Conservation (phyloP, 2,113 vertebrate species). For the Gadus chalcogrammus region DNA sequence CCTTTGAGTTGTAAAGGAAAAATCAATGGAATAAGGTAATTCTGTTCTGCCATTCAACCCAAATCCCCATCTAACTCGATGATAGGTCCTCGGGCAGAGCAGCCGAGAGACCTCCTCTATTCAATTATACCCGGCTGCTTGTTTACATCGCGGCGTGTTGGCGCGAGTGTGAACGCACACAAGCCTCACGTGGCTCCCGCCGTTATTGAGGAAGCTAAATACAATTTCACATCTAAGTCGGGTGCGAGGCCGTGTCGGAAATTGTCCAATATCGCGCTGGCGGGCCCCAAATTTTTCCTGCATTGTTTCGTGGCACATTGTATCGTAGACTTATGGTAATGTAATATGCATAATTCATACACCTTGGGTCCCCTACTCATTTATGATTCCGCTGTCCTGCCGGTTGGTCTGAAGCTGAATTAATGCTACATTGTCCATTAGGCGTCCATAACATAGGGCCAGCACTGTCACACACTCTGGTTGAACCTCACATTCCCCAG, state of each 20-base stretch:
- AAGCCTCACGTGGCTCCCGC: constrained; percentile 78
- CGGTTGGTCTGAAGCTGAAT: constrained; percentile 85
- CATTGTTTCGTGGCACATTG: constrained; percentile 73
- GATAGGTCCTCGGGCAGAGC: constrained; percentile 81
- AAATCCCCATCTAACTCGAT: constrained; percentile 79
- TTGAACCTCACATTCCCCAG: constrained; percentile 65
- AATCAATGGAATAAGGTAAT: constrained; percentile 96
- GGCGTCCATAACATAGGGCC: constrained; percentile 71
- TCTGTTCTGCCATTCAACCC: constrained; percentile 82
- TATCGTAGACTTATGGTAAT: constrained; percentile 79
- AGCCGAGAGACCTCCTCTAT: constrained; percentile 82
- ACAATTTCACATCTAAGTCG: constrained; percentile 89
- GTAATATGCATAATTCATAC: constrained; percentile 92
- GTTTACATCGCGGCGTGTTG: constrained; percentile 87
- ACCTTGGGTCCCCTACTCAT: constrained; percentile 71
- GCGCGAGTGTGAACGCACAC: constrained; percentile 73
- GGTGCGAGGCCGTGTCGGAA: constrained; percentile 88
- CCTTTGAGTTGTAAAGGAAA: constrained; percentile 84
- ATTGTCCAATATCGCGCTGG: constrained; percentile 90
- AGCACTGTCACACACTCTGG: constrained; percentile 70
- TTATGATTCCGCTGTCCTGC: constrained; percentile 80
- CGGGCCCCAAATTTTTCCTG: constrained; percentile 82
- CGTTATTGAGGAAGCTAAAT: constrained; percentile 84
- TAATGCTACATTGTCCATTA: constrained; percentile 81
- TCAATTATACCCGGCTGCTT: constrained; percentile 93